Percentiles rank a stretch among this genome's conserved stretches.
Evolutionary conservation across 2,888 invertebrate genomes (phyloP).

Genomic region (Campoplex capitator): DNA sequence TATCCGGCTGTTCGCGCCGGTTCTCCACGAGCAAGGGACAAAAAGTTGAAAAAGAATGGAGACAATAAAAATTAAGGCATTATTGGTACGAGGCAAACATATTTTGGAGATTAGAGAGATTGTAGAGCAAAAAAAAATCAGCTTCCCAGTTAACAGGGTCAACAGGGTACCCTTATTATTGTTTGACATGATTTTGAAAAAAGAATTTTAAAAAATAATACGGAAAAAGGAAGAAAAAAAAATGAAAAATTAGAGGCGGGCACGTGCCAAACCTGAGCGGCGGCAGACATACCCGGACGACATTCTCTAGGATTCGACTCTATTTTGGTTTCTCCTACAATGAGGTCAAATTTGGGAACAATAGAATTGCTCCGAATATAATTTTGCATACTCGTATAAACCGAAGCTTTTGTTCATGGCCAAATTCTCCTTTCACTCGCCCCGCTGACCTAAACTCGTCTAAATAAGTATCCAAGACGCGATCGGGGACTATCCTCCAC

Average conservation of each 20-base stretch:
- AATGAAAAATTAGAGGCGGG: constrained; percentile 32
- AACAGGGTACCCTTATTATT: background rate
- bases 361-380: constrained; percentile 43
- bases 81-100: background rate
- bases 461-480: background rate
- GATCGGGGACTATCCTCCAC: background rate
- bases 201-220: background rate
- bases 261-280: constrained; percentile 64
- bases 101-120: constrained; percentile 56
- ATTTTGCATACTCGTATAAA: constrained; percentile 61
- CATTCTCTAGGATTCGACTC: constrained; percentile 47
- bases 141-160: background rate
- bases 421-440: background rate
- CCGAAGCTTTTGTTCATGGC: constrained; percentile 7
- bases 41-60: constrained; percentile 6
- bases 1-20: constrained; percentile 13
- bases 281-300: constrained; percentile 44
- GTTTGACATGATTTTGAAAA: constrained; percentile 33
- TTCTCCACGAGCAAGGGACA: background rate
- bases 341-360: constrained; percentile 47
- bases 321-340: constrained; percentile 50
- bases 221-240: background rate
- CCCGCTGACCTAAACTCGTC: constrained; percentile 26
- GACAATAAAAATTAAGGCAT: constrained; percentile 7
- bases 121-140: constrained; percentile 22